A percentile compares a stretch with the other conserved stretches of the same genome.
Conservation (phyloP, 1,140 invertebrate species). For the Phymastichus coffea region DNA sequence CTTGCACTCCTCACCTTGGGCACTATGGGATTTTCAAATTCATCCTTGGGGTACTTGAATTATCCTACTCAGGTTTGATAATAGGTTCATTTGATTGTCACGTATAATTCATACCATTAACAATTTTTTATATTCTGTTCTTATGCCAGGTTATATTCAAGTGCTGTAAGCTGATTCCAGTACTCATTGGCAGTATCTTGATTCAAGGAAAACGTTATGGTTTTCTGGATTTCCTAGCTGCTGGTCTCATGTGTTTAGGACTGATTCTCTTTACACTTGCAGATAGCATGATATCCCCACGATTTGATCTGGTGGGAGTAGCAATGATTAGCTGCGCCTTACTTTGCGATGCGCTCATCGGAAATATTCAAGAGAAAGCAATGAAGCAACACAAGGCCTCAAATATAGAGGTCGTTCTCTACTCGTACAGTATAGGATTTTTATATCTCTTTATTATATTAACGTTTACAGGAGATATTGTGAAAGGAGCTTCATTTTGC, state of each 20-base stretch:
- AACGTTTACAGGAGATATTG: conserved; percentile 71
- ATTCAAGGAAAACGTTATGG: conserved; percentile 90
- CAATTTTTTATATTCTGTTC: too few species aligned
- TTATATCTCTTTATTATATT: conserved; percentile 81
- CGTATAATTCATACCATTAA: neutral
- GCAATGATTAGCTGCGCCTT: conserved; percentile 85
- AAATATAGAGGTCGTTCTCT: conserved; percentile 91
- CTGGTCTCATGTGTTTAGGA: conserved; percentile 86
- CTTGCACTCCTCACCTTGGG: conserved; percentile 86
- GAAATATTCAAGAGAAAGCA: conserved; percentile 94
- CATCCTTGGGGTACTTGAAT: conserved; percentile 92
- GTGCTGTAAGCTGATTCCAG: conserved; percentile 95
- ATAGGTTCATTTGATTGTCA: conserved; percentile 8
- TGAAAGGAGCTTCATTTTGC: conserved; percentile 77
- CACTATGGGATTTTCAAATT: conserved; percentile 95
- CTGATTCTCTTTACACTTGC: conserved; percentile 90
- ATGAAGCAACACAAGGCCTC: conserved; percentile 81
- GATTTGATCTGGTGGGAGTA: conserved; percentile 81
- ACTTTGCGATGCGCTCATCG: conserved; percentile 90
- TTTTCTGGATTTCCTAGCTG: conserved; percentile 80
- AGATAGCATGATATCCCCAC: conserved; percentile 86
- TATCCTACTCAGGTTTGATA: conserved; percentile 77
- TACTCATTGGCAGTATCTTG: conserved; percentile 86
- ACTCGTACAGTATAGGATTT: conserved; percentile 89
- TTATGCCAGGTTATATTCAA: conserved; percentile 94